phyloP scores from a whole-genome alignment of 2,113 vertebrate genomes.

The Oryzias melastigma region DNA sequence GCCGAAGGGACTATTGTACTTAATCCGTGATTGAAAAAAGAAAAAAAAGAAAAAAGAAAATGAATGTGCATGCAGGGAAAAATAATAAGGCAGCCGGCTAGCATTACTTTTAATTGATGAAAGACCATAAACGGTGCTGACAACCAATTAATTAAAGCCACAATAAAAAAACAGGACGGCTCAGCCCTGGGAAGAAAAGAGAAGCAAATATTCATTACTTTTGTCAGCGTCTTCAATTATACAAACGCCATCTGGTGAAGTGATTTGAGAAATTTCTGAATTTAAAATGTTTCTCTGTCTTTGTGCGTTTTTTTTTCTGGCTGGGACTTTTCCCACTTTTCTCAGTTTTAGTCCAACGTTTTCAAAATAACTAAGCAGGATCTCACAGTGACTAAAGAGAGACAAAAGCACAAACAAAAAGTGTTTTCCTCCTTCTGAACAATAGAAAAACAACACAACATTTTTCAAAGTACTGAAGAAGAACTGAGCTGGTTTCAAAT shows the following conservation, averaged over 20 bases:
- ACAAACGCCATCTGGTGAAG: conserved; percentile 71
- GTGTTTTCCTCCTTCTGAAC: too few species aligned
- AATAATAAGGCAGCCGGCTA: conserved; percentile 37
- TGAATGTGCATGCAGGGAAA: conserved; percentile 54
- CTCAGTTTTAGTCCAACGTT: conserved; percentile 26
- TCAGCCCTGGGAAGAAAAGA: conserved; percentile 6
- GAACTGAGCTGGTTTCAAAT: too few species aligned
- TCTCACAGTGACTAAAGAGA: too few species aligned
- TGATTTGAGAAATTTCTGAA: conserved; percentile 53
- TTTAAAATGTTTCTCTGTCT: conserved; percentile 44
- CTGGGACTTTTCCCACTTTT: conserved; percentile 30
- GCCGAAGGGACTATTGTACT: conserved; percentile 19
- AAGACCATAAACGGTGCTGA: conserved; percentile 52
- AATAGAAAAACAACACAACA: too few species aligned
- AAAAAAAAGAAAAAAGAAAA: conserved; percentile 30
- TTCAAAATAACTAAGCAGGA: conserved; percentile 10
- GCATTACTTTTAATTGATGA: conserved; percentile 66
- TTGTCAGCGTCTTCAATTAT: conserved; percentile 65
- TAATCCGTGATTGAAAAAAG: conserved; percentile 16
- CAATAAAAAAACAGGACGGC: conserved; percentile 37
- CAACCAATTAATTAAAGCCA: conserved; percentile 63
- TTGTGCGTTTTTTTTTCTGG: not conserved
- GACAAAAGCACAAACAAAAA: too few species aligned
- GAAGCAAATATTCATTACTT: conserved; percentile 50
- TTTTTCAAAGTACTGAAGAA: too few species aligned